These are phyloP conservation scores for Rhizoglyphus robini DNA, from an alignment of 1,140 invertebrate genomes.

Conservation along the genomic window DNA sequence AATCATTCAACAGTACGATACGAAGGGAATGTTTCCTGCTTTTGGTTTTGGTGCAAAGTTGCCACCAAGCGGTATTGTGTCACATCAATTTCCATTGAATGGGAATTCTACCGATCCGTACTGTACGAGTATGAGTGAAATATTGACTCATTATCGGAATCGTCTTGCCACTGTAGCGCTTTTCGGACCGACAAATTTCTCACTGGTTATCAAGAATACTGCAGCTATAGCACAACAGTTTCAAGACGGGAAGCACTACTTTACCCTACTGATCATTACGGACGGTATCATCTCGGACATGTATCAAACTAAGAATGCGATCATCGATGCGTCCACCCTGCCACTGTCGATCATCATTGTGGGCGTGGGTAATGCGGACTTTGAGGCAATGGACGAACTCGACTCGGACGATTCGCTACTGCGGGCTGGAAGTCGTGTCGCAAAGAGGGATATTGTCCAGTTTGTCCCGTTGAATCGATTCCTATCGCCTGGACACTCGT, in stretches of 20 bases:
- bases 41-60: constrained; percentile 25
- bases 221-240: constrained; percentile 29
- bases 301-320: constrained; percentile 45
- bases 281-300: constrained; percentile 55
- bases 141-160: constrained; percentile 33
- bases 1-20: constrained; percentile 50
- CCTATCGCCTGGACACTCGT: background rate
- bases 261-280: constrained; percentile 49
- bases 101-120: constrained; percentile 27
- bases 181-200: constrained; percentile 52
- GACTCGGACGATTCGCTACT: constrained; percentile 23
- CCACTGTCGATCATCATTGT: constrained; percentile 34
- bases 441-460: constrained; percentile 25
- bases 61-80: constrained; percentile 27
- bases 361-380: constrained; percentile 46
- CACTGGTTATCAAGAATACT: constrained; percentile 47
- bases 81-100: constrained; percentile 26
- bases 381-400: constrained; percentile 31
- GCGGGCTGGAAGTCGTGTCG: constrained; percentile 17
- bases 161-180: constrained; percentile 42
- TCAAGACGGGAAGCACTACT: constrained; percentile 44
- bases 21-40: constrained; percentile 23
- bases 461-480: constrained; percentile 24
- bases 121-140: constrained; percentile 34
- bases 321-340: constrained; percentile 38